These are phyloP conservation scores for Hypercompe scribonia DNA, from an alignment of 2,888 invertebrate species.

Conservation along the genomic window DNA sequence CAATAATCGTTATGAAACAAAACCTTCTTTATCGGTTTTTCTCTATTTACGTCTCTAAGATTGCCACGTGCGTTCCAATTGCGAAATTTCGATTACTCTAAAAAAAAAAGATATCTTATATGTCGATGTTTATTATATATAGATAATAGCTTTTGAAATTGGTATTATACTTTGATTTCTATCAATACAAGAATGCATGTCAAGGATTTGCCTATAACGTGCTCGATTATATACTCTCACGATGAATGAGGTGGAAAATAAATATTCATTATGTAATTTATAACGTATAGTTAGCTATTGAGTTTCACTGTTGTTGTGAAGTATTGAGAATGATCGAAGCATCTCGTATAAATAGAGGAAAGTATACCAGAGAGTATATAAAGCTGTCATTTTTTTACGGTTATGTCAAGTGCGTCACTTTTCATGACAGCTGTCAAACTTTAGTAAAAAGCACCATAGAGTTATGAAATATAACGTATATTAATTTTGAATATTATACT, in stretches of 20 bases:
- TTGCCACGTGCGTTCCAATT: slow-evolving; percentile 65
- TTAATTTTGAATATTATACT: background rate
- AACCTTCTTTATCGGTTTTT: slow-evolving; percentile 42
- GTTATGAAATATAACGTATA: background rate
- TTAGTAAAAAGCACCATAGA: background rate
- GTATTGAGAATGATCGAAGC: background rate
- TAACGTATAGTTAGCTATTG: background rate
- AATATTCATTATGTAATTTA: slow-evolving; percentile 29
- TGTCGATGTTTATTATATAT: slow-evolving; percentile 59
- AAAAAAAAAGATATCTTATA: slow-evolving; percentile 48
- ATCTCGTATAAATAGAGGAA: background rate
- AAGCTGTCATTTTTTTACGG: background rate
- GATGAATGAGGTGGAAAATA: slow-evolving; percentile 21
- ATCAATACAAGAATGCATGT: slow-evolving; percentile 64
- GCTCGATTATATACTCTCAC: slow-evolving; percentile 27
- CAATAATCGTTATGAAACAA: slow-evolving; percentile 40
- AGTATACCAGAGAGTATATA: background rate
- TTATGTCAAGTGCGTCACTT: background rate
- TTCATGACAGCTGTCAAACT: background rate
- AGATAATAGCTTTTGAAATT: slow-evolving; percentile 71
- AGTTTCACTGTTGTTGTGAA: background rate
- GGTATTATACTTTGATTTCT: slow-evolving; percentile 53
- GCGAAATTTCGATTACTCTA: slow-evolving; percentile 68
- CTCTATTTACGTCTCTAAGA: slow-evolving; percentile 33
- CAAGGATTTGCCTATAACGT: slow-evolving; percentile 64